These are phyloP conservation scores for Podiceps cristatus DNA, from an alignment of 2,113 vertebrate genomes.

Conservation along the genomic window DNA sequence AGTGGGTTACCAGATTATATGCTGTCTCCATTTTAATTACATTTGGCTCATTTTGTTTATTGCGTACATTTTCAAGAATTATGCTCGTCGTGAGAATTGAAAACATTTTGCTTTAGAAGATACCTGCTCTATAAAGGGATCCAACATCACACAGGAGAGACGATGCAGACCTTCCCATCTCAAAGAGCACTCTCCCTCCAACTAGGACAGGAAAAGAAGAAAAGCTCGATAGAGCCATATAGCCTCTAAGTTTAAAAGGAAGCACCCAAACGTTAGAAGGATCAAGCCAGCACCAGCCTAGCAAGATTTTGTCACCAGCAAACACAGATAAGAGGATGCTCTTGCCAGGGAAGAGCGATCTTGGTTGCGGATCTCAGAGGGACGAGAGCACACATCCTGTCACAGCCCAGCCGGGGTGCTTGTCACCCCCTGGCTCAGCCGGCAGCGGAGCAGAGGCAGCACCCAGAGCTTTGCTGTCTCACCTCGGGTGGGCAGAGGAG, in stretches of 20 bases:
- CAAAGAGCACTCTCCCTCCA: not conserved
- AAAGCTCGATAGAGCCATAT: not conserved
- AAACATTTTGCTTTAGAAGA: slow-evolving; percentile 25
- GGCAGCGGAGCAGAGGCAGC: not conserved
- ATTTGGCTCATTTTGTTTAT: slow-evolving; percentile 58
- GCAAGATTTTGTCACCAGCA: not conserved
- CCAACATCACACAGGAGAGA: not conserved
- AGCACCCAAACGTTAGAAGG: not conserved
- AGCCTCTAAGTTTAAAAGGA: not conserved
- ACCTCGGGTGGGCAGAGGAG: not conserved
- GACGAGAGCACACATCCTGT: not conserved
- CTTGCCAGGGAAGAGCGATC: not conserved
- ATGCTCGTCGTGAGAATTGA: not conserved
- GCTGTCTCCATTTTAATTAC: slow-evolving; percentile 70
- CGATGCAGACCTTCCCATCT: not conserved
- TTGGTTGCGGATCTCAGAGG: not conserved
- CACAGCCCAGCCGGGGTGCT: not conserved
- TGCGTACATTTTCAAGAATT: slow-evolving; percentile 60
- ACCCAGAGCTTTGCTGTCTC: not conserved
- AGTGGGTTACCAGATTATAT: slow-evolving; percentile 75
- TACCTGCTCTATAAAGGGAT: slow-evolving; percentile 51
- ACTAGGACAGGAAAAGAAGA: not conserved
- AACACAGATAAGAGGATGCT: not conserved
- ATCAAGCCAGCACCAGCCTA: not conserved
- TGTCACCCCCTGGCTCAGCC: not conserved